Conservation (phyloP, 2,888 invertebrate genomes). For the Clivina fossor region DNA sequence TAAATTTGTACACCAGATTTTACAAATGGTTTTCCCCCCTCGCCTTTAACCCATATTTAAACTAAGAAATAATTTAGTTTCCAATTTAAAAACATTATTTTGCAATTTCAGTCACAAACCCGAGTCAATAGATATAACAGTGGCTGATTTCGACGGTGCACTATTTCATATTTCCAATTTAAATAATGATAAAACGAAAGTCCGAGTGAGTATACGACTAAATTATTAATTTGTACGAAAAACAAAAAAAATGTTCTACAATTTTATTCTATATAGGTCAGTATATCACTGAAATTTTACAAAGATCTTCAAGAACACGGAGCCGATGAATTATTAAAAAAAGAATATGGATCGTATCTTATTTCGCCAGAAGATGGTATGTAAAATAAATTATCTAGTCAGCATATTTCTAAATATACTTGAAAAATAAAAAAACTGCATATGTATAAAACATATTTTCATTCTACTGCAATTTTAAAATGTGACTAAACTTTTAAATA, state of each 20-base stretch:
- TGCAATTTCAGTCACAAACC: conserved; percentile 81
- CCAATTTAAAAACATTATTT: neutral
- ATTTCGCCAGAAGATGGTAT: conserved; percentile 85
- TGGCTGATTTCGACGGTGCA: conserved; percentile 99
- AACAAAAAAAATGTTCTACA: neutral
- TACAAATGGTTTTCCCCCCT: too few species aligned
- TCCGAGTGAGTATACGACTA: conserved; percentile 72
- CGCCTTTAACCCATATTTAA: too few species aligned
- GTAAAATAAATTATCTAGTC: too few species aligned
- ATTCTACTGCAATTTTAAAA: too few species aligned
- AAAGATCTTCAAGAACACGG: conserved; percentile 98
- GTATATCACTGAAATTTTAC: conserved; percentile 98
- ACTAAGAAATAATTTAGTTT: too few species aligned
- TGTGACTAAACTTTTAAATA: too few species aligned
- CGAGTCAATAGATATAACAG: conserved; percentile 90
- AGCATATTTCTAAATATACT: too few species aligned
- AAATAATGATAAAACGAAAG: conserved; percentile 94
- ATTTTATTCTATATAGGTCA: conserved; percentile 69
- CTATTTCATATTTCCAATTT: conserved; percentile 97
- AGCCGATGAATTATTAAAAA: conserved; percentile 92
- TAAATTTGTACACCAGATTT: too few species aligned
- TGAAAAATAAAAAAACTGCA: too few species aligned
- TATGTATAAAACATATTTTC: too few species aligned
- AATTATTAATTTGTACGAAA: neutral
- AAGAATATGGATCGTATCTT: conserved; percentile 86